Evolutionary conservation across 2,797 vertebrate species (phyloP).

Genomic region (Pangasius mekongensis): DNA sequence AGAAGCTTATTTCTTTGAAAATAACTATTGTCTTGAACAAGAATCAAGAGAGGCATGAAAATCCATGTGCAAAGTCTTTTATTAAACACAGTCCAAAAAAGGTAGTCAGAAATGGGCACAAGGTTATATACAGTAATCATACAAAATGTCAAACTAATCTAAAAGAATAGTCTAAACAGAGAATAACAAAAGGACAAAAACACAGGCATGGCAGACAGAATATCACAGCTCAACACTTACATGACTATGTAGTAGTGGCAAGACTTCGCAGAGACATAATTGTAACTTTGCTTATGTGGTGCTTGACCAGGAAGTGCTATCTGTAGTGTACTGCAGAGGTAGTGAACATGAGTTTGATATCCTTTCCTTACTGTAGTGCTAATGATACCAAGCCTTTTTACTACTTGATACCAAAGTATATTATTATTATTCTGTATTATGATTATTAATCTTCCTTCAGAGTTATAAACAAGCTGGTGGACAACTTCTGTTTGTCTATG

Average conservation of each 20-base stretch:
- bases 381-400: not conserved
- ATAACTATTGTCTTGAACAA: not conserved
- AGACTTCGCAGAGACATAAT: not conserved
- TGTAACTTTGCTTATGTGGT: not conserved
- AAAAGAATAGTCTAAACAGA: not conserved
- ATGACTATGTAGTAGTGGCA: not conserved
- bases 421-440: too few relatives aligned
- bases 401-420: too few relatives aligned
- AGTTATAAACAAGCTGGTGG: too few relatives aligned
- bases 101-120: not conserved
- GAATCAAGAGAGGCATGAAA: not conserved
- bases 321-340: too few relatives aligned
- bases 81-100: not conserved
- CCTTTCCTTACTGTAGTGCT: too few relatives aligned
- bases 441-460: too few relatives aligned
- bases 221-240: not conserved
- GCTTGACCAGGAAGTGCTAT: not conserved
- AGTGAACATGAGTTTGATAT: too few relatives aligned
- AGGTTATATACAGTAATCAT: not conserved
- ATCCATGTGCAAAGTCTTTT: not conserved
- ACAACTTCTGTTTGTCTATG: too few relatives aligned
- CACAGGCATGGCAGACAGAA: not conserved
- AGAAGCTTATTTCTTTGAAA: not conserved
- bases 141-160: not conserved
- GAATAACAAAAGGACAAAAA: not conserved